Base-by-base conservation (phyloP, 1,140 invertebrate genomes). In the Aphis craccivora region DNA sequence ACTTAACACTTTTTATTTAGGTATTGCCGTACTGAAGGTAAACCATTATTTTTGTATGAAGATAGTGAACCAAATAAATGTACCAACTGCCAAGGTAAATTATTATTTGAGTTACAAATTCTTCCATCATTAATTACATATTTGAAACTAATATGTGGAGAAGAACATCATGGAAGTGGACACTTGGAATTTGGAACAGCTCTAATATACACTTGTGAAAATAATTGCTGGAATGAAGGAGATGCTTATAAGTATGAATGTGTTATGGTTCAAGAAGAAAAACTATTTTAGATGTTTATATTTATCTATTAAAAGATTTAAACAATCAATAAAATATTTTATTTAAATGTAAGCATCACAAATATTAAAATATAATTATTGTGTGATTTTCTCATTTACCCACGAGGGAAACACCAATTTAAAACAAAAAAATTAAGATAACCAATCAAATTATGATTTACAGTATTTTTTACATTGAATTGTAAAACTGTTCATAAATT, bases 111-210 rank as follows among this genome's bases (percentile, higher is more conserved):
- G 95, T 95, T 98, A 9, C 98, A 98, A 95, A 95, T 98, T 86
- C 95, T 98, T 83, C 97, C 98, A 6, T 97, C 97, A 23, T 95
- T 98, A 14, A 97, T 98, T 91, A 96, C 97, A 55, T 97, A 97
- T 93, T 95, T 98, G 22, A 95, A 95, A 93, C 95, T 98, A 7
- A 20, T 90, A 55, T 95, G 95, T 9, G 96, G 96, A 93, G 92
- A 95, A 83, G 94, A 94, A 60, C 94, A 94, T 20, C 84, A 40
- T 40, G 91, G 91, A 22, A 94, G 94, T 40, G 94, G 95, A 6
- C 95, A 96, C 23, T 95, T 98, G 53, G 98, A 98, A 95, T 98
- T 97, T 95, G 97, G 98, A 20, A 98, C 97, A 51, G 97, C 98
- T 20, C 95, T 98, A 53, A 95, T 98, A 37, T 98, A 97, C 94